These are phyloP conservation scores for Ophiothrix spiculata DNA, from an alignment of 35 echinoderm and acorn worm genomes.

Conservation along the genomic window DNA sequence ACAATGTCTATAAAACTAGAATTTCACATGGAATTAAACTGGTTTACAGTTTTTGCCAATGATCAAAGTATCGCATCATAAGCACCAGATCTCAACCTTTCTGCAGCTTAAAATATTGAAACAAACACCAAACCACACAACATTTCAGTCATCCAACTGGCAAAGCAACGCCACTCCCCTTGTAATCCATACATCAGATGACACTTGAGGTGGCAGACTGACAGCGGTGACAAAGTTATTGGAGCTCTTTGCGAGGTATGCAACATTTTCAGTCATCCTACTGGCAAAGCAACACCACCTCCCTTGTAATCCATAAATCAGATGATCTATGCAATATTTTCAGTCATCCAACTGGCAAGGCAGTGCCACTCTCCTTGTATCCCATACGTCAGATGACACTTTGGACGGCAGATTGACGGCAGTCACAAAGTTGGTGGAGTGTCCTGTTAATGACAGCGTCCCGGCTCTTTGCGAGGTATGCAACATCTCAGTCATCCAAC, in stretches of 20 bases:
- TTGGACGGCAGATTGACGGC: constrained; percentile 72
- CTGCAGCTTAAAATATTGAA: too few relatives aligned
- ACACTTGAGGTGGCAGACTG: constrained; percentile 57
- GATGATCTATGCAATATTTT: too few relatives aligned
- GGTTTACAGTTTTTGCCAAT: too few relatives aligned
- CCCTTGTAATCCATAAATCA: too few relatives aligned
- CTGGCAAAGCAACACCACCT: background rate
- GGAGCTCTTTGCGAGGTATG: constrained; percentile 84
- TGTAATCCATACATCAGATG: constrained; percentile 81
- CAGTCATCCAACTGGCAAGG: constrained; percentile 82
- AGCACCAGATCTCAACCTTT: too few relatives aligned
- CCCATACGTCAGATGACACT: constrained; percentile 74
- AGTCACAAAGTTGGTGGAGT: constrained; percentile 93
- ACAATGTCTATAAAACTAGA: too few relatives aligned
- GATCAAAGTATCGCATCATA: too few relatives aligned
- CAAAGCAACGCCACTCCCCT: constrained; percentile 76
- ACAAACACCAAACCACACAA: too few relatives aligned
- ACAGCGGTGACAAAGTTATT: constrained; percentile 91
- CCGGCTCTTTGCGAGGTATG: constrained; percentile 82
- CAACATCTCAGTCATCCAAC: constrained; percentile 79
- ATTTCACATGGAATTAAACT: too few relatives aligned
- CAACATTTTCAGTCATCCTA: constrained; percentile 32
- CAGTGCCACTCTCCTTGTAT: constrained; percentile 66
- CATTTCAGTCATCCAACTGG: constrained; percentile 82
- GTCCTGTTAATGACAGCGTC: constrained; percentile 91